These are phyloP conservation scores for Tinamus guttatus DNA, from an alignment of 2,113 vertebrate species.

Conservation along the genomic window DNA sequence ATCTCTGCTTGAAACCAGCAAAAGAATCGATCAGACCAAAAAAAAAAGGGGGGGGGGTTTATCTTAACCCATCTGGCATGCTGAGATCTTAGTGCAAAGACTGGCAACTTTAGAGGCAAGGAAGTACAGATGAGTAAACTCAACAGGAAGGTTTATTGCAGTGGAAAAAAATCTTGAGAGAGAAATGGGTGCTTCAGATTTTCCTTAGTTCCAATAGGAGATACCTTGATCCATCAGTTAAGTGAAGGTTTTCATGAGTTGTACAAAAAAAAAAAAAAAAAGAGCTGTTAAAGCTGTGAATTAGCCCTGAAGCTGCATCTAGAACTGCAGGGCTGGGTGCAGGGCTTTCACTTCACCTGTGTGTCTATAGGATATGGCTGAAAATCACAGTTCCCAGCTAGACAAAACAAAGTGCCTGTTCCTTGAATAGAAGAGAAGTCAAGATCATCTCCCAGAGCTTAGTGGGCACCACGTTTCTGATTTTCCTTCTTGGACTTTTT, in stretches of 20 bases:
- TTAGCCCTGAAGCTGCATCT: neutral
- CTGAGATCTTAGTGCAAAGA: neutral
- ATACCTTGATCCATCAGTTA: neutral
- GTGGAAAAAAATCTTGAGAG: neutral
- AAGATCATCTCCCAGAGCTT: neutral
- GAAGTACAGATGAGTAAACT: neutral
- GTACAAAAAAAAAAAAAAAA: neutral
- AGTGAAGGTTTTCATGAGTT: slow-evolving; percentile 3
- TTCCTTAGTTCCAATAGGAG: neutral
- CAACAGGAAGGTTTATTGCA: neutral
- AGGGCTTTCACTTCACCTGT: slow-evolving; percentile 6
- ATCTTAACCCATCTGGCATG: neutral
- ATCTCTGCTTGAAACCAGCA: neutral
- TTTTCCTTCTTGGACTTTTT: neutral
- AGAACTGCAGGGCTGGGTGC: neutral
- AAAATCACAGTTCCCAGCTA: slow-evolving; percentile 11
- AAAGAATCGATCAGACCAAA: neutral
- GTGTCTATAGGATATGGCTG: neutral
- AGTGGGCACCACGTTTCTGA: neutral
- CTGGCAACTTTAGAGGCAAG: neutral
- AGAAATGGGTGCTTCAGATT: neutral
- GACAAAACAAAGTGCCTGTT: neutral
- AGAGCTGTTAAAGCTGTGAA: neutral
- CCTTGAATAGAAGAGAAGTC: neutral
- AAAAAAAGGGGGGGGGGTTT: neutral